A percentile compares a stretch with the other conserved stretches of the same genome.
These are phyloP conservation scores for Illadopsis cleaveri DNA, from an alignment of 2,113 vertebrate species.

Conservation along the genomic window DNA sequence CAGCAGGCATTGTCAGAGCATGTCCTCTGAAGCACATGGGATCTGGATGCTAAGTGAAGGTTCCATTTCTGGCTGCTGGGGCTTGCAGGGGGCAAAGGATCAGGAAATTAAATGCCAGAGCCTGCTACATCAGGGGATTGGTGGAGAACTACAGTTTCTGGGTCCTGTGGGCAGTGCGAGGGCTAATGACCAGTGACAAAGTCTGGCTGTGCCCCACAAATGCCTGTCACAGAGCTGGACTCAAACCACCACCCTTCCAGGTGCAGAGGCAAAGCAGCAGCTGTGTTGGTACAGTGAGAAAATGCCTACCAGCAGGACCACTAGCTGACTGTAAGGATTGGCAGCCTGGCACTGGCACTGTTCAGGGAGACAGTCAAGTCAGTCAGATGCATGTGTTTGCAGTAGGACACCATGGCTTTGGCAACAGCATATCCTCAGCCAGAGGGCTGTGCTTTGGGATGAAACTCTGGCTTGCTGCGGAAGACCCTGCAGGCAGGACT, in stretches of 20 bases:
- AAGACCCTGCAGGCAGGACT: neutral
- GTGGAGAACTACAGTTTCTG: neutral
- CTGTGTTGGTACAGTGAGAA: neutral
- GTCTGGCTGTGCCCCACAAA: neutral
- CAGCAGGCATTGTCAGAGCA: neutral
- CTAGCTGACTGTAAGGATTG: neutral
- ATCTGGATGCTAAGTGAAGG: neutral
- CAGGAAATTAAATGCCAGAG: neutral
- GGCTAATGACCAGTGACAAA: neutral
- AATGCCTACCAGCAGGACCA: neutral
- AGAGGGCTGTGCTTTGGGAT: neutral
- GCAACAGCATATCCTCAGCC: neutral
- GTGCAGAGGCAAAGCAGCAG: neutral
- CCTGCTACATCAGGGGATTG: neutral
- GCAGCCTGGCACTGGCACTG: neutral
- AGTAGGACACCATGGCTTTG: neutral
- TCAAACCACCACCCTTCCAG: neutral
- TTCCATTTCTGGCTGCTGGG: neutral
- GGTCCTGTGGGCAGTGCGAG: neutral
- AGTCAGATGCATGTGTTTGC: neutral
- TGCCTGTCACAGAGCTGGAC: neutral
- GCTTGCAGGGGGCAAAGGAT: neutral
- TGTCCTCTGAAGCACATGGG: neutral
- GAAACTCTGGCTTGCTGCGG: neutral
- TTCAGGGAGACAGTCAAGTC: neutral